Percentiles rank a stretch among this genome's conserved stretches.
phyloP scores from a whole-genome alignment of 1,140 invertebrate species.

The Lepeophtheirus salmonis region DNA sequence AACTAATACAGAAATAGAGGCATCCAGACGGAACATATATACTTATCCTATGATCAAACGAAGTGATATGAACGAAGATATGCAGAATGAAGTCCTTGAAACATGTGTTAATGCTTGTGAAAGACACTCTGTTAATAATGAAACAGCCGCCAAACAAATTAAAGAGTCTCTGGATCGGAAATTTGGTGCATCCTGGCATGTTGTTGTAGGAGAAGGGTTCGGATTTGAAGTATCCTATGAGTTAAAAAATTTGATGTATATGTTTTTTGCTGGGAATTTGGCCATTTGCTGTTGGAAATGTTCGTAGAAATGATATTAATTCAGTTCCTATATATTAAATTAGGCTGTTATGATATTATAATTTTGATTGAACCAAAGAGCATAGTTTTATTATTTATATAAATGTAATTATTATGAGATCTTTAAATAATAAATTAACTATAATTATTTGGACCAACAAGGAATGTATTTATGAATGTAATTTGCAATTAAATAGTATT shows the following conservation, averaged over 20 bases:
- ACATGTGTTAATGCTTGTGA: slow-evolving; percentile 74
- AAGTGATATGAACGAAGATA: slow-evolving; percentile 77
- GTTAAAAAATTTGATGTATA: slow-evolving; percentile 65
- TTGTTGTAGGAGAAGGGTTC: slow-evolving; percentile 75
- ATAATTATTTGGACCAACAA: no score
- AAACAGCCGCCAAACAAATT: slow-evolving; percentile 58
- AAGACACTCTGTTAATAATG: slow-evolving; percentile 64
- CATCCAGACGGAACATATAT: background rate
- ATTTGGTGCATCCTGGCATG: slow-evolving; percentile 78
- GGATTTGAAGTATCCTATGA: slow-evolving; percentile 83
- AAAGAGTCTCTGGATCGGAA: slow-evolving; percentile 88
- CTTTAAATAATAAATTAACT: no score
- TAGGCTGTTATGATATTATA: no score
- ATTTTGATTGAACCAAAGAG: no score
- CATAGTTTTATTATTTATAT: no score
- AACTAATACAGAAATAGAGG: no score
- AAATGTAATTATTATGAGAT: no score
- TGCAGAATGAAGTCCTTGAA: slow-evolving; percentile 69
- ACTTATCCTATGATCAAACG: slow-evolving; percentile 32
- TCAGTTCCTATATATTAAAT: no score
- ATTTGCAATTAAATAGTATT: no score
- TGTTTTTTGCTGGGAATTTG: slow-evolving; percentile 76
- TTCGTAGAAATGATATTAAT: no score
- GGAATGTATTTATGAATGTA: no score
- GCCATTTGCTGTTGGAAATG: slow-evolving; percentile 81